A percentile compares a stretch with the other conserved stretches of the same genome.
Conservation (phyloP, 2,888 invertebrate species). For the Zonitis immaculata region DNA sequence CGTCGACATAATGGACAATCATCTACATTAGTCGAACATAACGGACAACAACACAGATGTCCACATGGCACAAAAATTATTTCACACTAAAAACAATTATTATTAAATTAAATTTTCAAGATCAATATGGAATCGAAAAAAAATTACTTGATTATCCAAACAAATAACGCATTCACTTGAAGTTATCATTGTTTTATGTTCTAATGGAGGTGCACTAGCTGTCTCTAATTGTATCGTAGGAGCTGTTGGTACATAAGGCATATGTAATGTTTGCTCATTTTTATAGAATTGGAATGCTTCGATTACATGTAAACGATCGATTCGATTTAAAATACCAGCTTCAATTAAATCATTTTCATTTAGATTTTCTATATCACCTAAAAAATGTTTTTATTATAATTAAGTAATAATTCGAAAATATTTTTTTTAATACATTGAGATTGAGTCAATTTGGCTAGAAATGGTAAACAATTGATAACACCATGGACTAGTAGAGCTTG, state of each 20-base stretch:
- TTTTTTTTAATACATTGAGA: too few relatives aligned
- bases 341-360: constrained; percentile 55
- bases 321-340: constrained; percentile 54
- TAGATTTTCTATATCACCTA: constrained; percentile 50
- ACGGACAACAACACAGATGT: constrained; percentile 76
- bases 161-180: constrained; percentile 77
- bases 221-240: constrained; percentile 27
- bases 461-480: constrained; percentile 71
- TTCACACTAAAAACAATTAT: constrained; percentile 58
- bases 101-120: too few relatives aligned
- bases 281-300: constrained; percentile 60
- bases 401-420: too few relatives aligned
- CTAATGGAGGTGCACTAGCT: constrained; percentile 40
- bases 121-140: too few relatives aligned
- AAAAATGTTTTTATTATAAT: too few relatives aligned
- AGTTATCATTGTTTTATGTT: constrained; percentile 37
- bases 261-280: constrained; percentile 36
- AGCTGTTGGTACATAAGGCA: constrained; percentile 34
- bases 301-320: constrained; percentile 59
- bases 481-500: constrained; percentile 67
- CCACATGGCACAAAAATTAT: constrained; percentile 84
- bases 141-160: constrained; percentile 65
- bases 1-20: constrained; percentile 78
- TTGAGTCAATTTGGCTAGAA: constrained; percentile 60
- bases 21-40: constrained; percentile 59